A percentile compares a stretch with the other conserved stretches of the same genome.
phyloP scores from a whole-genome alignment of 2,113 vertebrate species.

The Cyanocitta stelleri region DNA sequence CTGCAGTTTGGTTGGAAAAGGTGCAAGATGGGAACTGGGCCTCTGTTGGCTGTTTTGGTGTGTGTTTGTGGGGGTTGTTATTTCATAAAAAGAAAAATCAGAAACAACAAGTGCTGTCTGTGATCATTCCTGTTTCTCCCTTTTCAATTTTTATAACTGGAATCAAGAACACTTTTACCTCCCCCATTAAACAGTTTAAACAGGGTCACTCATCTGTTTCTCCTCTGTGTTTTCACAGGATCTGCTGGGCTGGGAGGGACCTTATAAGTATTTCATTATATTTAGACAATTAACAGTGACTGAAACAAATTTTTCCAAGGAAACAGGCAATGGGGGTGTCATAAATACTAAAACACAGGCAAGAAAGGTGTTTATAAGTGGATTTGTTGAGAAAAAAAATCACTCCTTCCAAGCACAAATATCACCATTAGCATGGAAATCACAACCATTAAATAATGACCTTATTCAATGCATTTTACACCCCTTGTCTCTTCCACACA shows the following conservation, averaged over 20 bases:
- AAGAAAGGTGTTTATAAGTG: background rate
- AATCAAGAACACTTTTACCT: background rate
- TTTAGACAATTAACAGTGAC: background rate
- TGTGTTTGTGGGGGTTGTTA: background rate
- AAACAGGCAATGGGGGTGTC: background rate
- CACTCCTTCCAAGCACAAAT: background rate
- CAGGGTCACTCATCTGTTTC: background rate
- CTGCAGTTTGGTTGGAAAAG: background rate
- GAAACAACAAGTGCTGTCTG: background rate
- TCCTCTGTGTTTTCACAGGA: background rate
- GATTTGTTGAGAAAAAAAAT: background rate
- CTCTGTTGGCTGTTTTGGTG: background rate
- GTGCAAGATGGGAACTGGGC: background rate
- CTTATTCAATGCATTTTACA: background rate
- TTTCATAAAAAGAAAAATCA: background rate
- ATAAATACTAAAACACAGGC: background rate
- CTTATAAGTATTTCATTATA: background rate
- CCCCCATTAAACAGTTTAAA: background rate
- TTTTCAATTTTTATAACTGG: background rate
- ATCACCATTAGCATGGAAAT: background rate
- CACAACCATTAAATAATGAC: background rate
- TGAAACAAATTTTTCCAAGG: background rate
- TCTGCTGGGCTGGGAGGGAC: background rate
- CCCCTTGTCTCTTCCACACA: background rate
- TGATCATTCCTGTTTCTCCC: accelerated